Evolutionary conservation across 2,888 invertebrate species (phyloP).

Genomic region (Epistrophella euchroma): DNA sequence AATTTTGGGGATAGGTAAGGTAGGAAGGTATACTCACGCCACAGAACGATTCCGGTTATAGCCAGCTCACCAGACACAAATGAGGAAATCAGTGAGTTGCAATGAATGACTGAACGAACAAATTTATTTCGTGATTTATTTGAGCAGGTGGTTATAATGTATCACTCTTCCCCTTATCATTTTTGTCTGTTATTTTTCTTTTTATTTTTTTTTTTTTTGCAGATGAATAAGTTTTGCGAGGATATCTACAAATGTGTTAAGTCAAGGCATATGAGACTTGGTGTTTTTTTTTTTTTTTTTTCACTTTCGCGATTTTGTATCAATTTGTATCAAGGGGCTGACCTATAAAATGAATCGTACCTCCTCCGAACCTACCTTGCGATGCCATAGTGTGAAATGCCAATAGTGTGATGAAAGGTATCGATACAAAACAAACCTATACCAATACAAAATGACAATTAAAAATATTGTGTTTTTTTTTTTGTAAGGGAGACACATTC

Average conservation of each 20-base stretch:
- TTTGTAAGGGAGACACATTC: no score
- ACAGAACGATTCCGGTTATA: constrained; percentile 19
- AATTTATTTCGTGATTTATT: constrained; percentile 65
- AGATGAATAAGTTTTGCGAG: constrained; percentile 7
- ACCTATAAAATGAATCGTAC: no score
- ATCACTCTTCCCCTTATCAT: constrained; percentile 46
- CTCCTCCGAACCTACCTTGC: no score
- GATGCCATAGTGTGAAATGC: no score
- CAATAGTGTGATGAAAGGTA: no score
- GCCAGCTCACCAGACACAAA: background rate
- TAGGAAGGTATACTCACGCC: background rate
- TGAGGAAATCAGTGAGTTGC: constrained; percentile 30
- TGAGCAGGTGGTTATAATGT: constrained; percentile 67
- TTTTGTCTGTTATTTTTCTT: background rate
- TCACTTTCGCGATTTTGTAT: no score
- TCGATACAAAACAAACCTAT: no score
- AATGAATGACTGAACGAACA: constrained; percentile 37
- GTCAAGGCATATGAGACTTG: background rate
- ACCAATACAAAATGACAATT: no score
- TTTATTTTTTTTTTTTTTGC: background rate
- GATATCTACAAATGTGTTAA: background rate
- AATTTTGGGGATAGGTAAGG: background rate
- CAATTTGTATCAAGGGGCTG: no score
- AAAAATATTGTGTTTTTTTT: no score
- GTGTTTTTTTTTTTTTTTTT: background rate